These are phyloP conservation scores for Macrosoma leucophasiata DNA, from an alignment of 2,888 invertebrate species.

Conservation along the genomic window DNA sequence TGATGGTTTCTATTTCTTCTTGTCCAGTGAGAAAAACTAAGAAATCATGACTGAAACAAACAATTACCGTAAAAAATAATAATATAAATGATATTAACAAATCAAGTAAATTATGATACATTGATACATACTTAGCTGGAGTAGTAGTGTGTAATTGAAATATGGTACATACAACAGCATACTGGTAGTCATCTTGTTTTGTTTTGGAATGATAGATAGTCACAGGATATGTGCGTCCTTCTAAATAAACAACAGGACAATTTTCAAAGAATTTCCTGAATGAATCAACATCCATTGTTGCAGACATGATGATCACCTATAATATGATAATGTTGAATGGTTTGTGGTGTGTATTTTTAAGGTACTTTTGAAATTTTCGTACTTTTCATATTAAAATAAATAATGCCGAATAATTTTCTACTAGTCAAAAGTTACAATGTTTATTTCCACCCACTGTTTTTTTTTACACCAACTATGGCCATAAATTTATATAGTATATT, in stretches of 20 bases:
- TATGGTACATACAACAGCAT: constrained; percentile 88
- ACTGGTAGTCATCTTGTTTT: constrained; percentile 88
- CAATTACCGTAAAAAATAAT: constrained; percentile 2
- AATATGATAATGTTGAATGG: constrained; percentile 30
- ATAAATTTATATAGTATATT: background rate
- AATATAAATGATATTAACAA: constrained; percentile 1
- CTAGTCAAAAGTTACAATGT: constrained; percentile 1
- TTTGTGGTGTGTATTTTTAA: background rate
- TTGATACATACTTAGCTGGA: constrained; percentile 82
- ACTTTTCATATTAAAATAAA: background rate
- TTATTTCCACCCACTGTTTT: background rate
- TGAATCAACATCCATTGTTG: constrained; percentile 97
- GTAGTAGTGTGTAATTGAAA: constrained; percentile 91
- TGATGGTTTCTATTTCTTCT: constrained; percentile 95
- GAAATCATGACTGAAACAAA: constrained; percentile 85
- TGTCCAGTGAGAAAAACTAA: constrained; percentile 96
- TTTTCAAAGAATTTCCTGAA: constrained; percentile 92
- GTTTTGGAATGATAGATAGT: constrained; percentile 82
- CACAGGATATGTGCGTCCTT: constrained; percentile 91
- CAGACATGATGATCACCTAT: constrained; percentile 92
- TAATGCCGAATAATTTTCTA: constrained; percentile 7
- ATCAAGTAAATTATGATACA: constrained; percentile 1
- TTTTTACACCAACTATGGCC: background rate
- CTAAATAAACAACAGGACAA: constrained; percentile 90
- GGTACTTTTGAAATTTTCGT: background rate